Percentiles rank a stretch among this genome's conserved stretches.
These are phyloP conservation scores for Tanaodytes sp. DNA, from an alignment of 2,888 invertebrate species.

Conservation along the genomic window DNA sequence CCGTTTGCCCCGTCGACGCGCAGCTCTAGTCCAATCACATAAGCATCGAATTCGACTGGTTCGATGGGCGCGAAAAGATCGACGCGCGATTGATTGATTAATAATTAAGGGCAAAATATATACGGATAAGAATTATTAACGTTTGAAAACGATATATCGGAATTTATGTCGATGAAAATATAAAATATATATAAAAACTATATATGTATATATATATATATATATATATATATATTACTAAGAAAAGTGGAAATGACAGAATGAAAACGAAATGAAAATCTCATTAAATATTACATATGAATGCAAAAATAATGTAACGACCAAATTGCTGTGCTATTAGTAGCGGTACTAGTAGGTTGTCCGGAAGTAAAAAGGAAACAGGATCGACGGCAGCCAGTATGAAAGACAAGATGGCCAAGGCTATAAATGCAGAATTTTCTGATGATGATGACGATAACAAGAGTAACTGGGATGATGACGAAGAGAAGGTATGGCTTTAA, in stretches of 20 bases:
- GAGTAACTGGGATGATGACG: slow-evolving; percentile 69
- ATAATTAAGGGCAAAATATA: slow-evolving; percentile 58
- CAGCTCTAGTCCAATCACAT: slow-evolving; percentile 28
- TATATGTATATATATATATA: too few relatives aligned
- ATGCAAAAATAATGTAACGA: slow-evolving; percentile 56
- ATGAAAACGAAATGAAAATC: slow-evolving; percentile 65
- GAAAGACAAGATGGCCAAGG: slow-evolving; percentile 72
- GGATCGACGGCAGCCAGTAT: slow-evolving; percentile 67
- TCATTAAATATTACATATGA: slow-evolving; percentile 56
- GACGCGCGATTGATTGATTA: slow-evolving; percentile 14
- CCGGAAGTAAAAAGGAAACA: slow-evolving; percentile 72
- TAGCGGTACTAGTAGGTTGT: slow-evolving; percentile 71
- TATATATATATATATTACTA: too few relatives aligned
- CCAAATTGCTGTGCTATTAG: slow-evolving; percentile 71
- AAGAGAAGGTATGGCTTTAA: slow-evolving; percentile 62
- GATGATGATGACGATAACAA: slow-evolving; percentile 70
- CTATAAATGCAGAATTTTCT: slow-evolving; percentile 71
- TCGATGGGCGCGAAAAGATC: background rate
- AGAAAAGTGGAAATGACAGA: slow-evolving; percentile 52
- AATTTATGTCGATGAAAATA: slow-evolving; percentile 31
- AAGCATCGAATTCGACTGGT: background rate
- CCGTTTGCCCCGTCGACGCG: slow-evolving; percentile 18
- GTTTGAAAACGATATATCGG: slow-evolving; percentile 57
- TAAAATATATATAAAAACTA: background rate
- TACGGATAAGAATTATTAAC: slow-evolving; percentile 61